Conservation (phyloP, 2,113 vertebrate species). For the Gambusia affinis region DNA sequence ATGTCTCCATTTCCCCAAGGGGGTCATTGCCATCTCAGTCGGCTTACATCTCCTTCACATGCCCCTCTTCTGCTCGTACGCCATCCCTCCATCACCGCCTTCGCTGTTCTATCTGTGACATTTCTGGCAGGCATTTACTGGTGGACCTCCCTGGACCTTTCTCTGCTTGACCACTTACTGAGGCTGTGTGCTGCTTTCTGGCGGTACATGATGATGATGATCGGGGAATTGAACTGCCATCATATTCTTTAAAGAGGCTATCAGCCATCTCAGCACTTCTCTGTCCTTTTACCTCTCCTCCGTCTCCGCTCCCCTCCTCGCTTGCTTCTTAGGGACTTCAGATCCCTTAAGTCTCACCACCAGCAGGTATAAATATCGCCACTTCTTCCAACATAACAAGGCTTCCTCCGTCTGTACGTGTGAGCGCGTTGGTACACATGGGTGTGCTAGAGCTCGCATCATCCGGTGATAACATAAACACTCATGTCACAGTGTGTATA, state of each 20-base stretch:
- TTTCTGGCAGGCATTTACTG: constrained; percentile 59
- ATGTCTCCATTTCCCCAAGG: constrained; percentile 23
- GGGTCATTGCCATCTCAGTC: constrained; percentile 42
- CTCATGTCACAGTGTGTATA: constrained; percentile 29
- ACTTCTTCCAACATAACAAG: constrained; percentile 42
- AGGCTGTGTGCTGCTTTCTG: constrained; percentile 17
- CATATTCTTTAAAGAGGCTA: constrained; percentile 53
- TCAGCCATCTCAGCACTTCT: constrained; percentile 55
- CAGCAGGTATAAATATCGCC: constrained; percentile 57
- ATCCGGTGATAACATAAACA: constrained; percentile 33
- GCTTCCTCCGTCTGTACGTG: constrained; percentile 19
- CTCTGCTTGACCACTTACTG: constrained; percentile 40
- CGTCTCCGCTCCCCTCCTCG: constrained; percentile 39
- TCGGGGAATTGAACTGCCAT: constrained; percentile 55
- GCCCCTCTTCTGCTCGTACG: neutral
- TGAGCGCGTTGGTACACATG: constrained; percentile 25
- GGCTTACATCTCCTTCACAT: constrained; percentile 24
- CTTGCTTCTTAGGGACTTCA: constrained; percentile 31
- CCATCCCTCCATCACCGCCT: constrained; percentile 7
- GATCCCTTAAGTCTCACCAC: constrained; percentile 44
- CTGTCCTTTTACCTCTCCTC: constrained; percentile 20
- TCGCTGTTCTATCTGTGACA: constrained; percentile 37
- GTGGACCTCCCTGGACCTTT: constrained; percentile 55
- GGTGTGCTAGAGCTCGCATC: constrained; percentile 40
- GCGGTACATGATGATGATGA: constrained; percentile 39